Conservation (phyloP, 2,888 invertebrate genomes). For the Eupithecia abbreviata region DNA sequence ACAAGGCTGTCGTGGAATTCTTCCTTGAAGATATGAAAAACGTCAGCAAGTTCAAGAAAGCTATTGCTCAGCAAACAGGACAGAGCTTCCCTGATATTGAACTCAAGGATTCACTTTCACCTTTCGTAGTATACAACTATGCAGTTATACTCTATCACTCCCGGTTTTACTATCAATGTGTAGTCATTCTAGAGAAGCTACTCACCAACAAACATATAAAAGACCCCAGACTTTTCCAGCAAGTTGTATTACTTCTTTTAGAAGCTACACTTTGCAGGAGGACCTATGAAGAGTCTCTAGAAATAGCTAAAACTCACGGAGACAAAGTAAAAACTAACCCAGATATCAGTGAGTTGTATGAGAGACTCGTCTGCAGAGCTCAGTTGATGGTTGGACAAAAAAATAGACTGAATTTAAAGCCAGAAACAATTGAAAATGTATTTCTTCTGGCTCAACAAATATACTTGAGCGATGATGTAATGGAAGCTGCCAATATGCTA, state of each 20-base stretch:
- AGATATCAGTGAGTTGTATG: slow-evolving; percentile 68
- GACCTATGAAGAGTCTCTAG: slow-evolving; percentile 73
- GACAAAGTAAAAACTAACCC: slow-evolving; percentile 66
- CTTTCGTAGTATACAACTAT: slow-evolving; percentile 88
- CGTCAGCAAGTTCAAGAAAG: slow-evolving; percentile 88
- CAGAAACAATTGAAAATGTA: slow-evolving; percentile 75
- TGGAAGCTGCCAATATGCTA: slow-evolving; percentile 70
- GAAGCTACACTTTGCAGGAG: slow-evolving; percentile 76
- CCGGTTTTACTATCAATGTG: slow-evolving; percentile 88
- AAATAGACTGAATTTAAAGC: slow-evolving; percentile 62
- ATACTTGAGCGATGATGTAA: slow-evolving; percentile 73
- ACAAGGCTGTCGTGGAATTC: slow-evolving; percentile 93
- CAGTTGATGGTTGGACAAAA: slow-evolving; percentile 69
- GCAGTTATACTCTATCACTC: slow-evolving; percentile 91
- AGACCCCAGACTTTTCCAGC: slow-evolving; percentile 69
- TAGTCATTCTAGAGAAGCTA: slow-evolving; percentile 70
- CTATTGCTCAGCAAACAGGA: slow-evolving; percentile 85
- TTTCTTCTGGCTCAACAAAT: slow-evolving; percentile 77
- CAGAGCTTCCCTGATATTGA: slow-evolving; percentile 76
- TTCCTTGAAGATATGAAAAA: slow-evolving; percentile 89
- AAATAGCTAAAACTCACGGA: slow-evolving; percentile 68
- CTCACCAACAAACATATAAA: slow-evolving; percentile 68
- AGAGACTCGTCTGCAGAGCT: slow-evolving; percentile 72
- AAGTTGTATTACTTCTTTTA: slow-evolving; percentile 68
- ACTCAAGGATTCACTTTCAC: slow-evolving; percentile 65